phyloP scores from a whole-genome alignment of 1,140 invertebrate genomes.

The Nylanderia fulva region DNA sequence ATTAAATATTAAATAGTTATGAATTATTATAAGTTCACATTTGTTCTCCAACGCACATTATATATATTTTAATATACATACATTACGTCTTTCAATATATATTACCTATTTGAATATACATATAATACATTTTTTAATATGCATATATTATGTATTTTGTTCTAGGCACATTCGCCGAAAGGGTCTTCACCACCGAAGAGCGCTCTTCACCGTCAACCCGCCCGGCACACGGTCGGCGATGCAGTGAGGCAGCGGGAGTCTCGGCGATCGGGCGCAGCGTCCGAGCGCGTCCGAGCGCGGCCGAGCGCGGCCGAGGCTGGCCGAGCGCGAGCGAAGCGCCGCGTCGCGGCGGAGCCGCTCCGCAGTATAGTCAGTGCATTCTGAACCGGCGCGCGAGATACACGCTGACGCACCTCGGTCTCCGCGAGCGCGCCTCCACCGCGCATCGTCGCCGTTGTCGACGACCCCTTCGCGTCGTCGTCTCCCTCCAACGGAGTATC shows the following conservation, averaged over 20 bases:
- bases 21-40: not conserved
- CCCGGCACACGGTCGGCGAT: conserved; percentile 54
- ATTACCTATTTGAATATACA: too few species aligned
- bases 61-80: too few species aligned
- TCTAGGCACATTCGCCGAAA: too few species aligned
- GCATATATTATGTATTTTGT: too few species aligned
- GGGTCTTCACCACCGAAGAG: too few species aligned
- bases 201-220: conserved; percentile 50
- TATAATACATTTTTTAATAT: too few species aligned
- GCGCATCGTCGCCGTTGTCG: conserved; percentile 58
- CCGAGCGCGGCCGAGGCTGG: conserved; percentile 58
- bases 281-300: conserved; percentile 60
- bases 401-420: conserved; percentile 74
- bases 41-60: too few species aligned
- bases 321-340: conserved; percentile 73
- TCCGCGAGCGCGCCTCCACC: conserved; percentile 61
- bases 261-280: conserved; percentile 51
- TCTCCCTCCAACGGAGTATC: conserved; percentile 17
- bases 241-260: conserved; percentile 62
- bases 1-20: not conserved
- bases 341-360: conserved; percentile 69
- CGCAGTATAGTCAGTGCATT: conserved; percentile 83
- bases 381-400: conserved; percentile 80
- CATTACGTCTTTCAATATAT: too few species aligned
- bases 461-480: conserved; percentile 25